Percentiles rank a stretch among this genome's conserved stretches.
Evolutionary conservation across 1,140 invertebrate genomes (phyloP).

Genomic region (Chelonus insularis): DNA sequence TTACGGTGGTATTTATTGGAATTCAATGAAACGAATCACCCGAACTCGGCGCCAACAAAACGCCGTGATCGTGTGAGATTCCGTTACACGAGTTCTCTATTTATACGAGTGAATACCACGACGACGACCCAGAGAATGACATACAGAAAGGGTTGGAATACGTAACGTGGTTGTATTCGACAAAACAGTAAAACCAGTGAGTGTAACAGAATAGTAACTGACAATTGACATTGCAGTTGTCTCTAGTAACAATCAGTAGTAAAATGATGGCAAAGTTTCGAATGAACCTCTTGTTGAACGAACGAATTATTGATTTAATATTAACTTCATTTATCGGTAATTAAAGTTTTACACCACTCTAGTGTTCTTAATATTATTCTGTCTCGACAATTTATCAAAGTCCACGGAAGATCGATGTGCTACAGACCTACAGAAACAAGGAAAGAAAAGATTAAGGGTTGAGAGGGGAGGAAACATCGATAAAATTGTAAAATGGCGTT

Average conservation of each 20-base stretch:
- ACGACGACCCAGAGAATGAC: neutral
- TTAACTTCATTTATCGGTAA: neutral
- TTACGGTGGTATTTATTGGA: constrained; percentile 33
- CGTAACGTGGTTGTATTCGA: neutral
- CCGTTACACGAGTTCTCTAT: constrained; percentile 26
- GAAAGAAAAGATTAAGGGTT: neutral
- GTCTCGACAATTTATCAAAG: constrained; percentile 7
- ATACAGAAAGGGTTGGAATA: neutral
- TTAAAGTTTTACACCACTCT: neutral
- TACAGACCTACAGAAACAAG: neutral
- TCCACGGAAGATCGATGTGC: neutral
- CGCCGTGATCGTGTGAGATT: constrained; percentile 14
- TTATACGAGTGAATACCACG: constrained; percentile 23
- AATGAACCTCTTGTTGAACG: too few relatives aligned
- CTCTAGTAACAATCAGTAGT: neutral
- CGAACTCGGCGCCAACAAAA: neutral
- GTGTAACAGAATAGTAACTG: neutral
- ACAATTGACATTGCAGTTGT: neutral
- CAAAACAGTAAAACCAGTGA: neutral
- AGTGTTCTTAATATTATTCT: neutral
- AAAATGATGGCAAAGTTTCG: neutral
- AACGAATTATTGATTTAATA: too few relatives aligned
- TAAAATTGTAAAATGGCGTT: constrained; percentile 7
- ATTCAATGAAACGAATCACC: constrained; percentile 34
- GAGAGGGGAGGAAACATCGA: neutral